Evolutionary conservation across 1,140 invertebrate genomes (phyloP).

Genomic region (Holotrichia oblita): DNA sequence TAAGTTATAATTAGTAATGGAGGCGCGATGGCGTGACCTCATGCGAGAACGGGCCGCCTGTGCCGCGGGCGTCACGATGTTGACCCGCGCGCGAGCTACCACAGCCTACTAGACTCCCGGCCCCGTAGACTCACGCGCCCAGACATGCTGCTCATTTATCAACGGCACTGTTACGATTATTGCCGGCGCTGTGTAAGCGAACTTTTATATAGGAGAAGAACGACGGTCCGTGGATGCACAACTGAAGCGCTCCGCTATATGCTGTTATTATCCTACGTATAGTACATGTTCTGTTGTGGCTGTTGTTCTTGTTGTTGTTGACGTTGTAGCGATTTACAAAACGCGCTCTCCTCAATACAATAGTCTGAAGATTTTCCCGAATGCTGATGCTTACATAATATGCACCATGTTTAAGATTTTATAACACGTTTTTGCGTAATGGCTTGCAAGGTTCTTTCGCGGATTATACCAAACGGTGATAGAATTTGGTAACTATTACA

Average conservation of each 20-base stretch:
- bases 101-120: constrained; percentile 41
- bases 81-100: constrained; percentile 45
- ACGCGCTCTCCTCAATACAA: not conserved
- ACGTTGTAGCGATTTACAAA: not conserved
- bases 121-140: constrained; percentile 43
- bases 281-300: not conserved
- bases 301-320: not conserved
- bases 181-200: constrained; percentile 34
- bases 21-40: constrained; percentile 45
- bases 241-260: not conserved
- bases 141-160: constrained; percentile 45
- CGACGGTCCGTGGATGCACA: not conserved
- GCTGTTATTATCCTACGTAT: constrained; percentile 8
- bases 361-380: not conserved
- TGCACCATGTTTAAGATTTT: too few relatives aligned
- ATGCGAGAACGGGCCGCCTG: constrained; percentile 42
- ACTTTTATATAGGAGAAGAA: constrained; percentile 26
- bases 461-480: too few relatives aligned
- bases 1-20: constrained; percentile 45
- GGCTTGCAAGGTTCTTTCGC: too few relatives aligned
- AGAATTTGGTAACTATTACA: too few relatives aligned
- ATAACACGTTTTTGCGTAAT: too few relatives aligned
- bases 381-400: too few relatives aligned
- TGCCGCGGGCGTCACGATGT: constrained; percentile 43
- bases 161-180: constrained; percentile 39